A percentile compares a stretch with the other conserved stretches of the same genome.
Evolutionary conservation across 2,888 invertebrate species (phyloP).

Genomic region (Myathropa florea): DNA sequence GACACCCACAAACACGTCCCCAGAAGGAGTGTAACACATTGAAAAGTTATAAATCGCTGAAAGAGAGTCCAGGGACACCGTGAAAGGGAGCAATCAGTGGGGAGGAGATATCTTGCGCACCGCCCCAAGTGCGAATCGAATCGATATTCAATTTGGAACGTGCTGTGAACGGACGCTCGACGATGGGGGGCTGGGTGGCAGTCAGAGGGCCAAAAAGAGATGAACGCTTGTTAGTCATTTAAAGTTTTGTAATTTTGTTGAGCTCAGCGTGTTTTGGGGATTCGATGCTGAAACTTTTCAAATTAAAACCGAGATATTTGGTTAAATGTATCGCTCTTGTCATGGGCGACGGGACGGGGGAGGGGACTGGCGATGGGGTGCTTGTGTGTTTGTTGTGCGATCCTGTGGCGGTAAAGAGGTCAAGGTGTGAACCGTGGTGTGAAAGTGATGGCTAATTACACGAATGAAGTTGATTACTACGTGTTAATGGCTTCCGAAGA

Average conservation of each 20-base stretch:
- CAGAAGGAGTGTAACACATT: conserved; percentile 27
- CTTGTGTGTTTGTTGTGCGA: neutral
- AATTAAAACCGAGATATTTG: conserved; percentile 48
- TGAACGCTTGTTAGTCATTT: conserved; percentile 48
- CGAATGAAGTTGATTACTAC: neutral
- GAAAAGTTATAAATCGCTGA: conserved; percentile 40
- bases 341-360: neutral
- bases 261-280: conserved; percentile 36
- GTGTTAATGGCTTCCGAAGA: neutral
- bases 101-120: neutral
- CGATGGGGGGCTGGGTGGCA: neutral
- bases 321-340: conserved; percentile 31
- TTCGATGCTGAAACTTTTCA: conserved; percentile 51
- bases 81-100: neutral
- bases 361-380: neutral
- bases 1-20: conserved; percentile 13
- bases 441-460: neutral
- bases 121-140: conserved; percentile 31
- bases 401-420: neutral
- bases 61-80: neutral
- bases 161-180: conserved; percentile 6
- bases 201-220: neutral
- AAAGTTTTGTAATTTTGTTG: conserved; percentile 66
- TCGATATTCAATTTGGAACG: conserved; percentile 67
- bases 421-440: neutral